Percentiles rank a stretch among this genome's conserved stretches.
Evolutionary conservation across 2,888 invertebrate genomes (phyloP).

Genomic region (Amphipyra berbera): DNA sequence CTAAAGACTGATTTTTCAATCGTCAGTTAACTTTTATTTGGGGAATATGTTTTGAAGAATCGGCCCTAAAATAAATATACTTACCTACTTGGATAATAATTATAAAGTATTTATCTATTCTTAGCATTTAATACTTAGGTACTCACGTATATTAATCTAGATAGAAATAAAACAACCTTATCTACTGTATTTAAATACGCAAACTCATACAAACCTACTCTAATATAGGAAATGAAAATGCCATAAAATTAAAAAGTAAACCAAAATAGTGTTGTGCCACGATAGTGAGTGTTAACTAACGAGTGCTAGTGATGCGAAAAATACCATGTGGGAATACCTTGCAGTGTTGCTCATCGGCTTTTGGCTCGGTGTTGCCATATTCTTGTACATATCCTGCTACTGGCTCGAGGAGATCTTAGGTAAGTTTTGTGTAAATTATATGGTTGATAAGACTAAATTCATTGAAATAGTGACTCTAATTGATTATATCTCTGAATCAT

Average conservation of each 20-base stretch:
- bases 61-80: no score
- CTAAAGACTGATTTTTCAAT: no score
- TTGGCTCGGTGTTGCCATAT: conserved; percentile 87
- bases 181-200: conserved; percentile 17
- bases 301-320: conserved; percentile 62
- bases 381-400: conserved; percentile 88
- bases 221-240: conserved; percentile 32
- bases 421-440: conserved; percentile 75
- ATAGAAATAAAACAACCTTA: not conserved
- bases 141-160: no score
- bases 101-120: no score
- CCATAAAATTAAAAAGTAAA: conserved; percentile 7
- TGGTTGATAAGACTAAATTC: not conserved
- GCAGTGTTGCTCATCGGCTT: conserved; percentile 84
- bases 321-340: conserved; percentile 84
- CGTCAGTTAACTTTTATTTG: no score
- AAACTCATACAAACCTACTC: conserved; percentile 23
- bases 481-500: no score
- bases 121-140: no score
- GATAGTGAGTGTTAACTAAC: conserved; percentile 21
- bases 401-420: conserved; percentile 91
- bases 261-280: conserved; percentile 49
- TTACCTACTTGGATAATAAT: no score
- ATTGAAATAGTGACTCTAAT: not conserved
- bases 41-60: no score